Evolutionary conservation across 2,888 invertebrate genomes (phyloP).

Genomic region (Mayetiola destructor): DNA sequence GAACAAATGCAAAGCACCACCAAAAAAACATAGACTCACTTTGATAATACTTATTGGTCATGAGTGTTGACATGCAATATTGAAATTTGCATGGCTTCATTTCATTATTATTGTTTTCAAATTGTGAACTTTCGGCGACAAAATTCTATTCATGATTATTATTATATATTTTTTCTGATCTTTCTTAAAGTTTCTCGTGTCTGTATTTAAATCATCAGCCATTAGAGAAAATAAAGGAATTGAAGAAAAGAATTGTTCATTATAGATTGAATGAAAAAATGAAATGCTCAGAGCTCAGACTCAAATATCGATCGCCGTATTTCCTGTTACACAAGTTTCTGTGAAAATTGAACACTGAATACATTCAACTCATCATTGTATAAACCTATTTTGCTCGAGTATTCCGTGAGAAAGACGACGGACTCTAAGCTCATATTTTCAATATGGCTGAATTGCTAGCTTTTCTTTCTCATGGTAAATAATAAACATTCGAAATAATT

Average conservation of each 20-base stretch:
- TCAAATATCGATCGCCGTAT: slow-evolving; percentile 10
- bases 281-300: slow-evolving; percentile 1
- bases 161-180: too few species aligned
- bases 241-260: too few species aligned
- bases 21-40: too few species aligned
- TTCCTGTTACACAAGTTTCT: slow-evolving; percentile 7
- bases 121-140: not conserved
- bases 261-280: too few species aligned
- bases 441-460: not conserved
- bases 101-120: not conserved
- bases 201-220: not conserved
- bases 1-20: too few species aligned
- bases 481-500: slow-evolving; percentile 2
- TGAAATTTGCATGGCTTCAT: not conserved
- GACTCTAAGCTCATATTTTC: not conserved
- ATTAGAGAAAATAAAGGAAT: not conserved
- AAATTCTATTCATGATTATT: not conserved
- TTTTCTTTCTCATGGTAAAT: not conserved
- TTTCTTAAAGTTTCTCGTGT: not conserved
- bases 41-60: too few species aligned
- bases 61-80: not conserved
- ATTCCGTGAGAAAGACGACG: too few species aligned
- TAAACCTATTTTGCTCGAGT: too few species aligned
- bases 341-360: too few species aligned
- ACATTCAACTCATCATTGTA: too few species aligned